Evolutionary conservation across 37 sponge, comb jelly and placozoan genomes (phyloP).

Genomic region (Ephydatia muelleri): DNA sequence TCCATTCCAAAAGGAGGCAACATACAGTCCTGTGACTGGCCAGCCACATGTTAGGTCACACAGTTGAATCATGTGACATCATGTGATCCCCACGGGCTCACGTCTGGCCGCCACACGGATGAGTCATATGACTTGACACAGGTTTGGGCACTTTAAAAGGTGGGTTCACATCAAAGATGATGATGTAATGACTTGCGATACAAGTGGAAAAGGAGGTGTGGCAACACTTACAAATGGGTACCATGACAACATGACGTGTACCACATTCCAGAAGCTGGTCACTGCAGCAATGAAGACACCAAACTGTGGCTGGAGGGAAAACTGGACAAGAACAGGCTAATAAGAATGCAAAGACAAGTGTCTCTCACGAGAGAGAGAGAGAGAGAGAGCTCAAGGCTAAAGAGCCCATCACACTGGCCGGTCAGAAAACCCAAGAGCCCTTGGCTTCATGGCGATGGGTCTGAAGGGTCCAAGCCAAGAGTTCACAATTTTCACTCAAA

Average conservation of each 20-base stretch:
- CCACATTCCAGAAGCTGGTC: neutral
- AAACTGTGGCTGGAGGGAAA: neutral
- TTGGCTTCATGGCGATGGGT: too few species aligned
- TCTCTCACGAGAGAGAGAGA: neutral
- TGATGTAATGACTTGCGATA: neutral
- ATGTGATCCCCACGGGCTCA: too few species aligned
- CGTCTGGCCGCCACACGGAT: neutral
- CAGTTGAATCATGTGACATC: too few species aligned
- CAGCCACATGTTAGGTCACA: neutral
- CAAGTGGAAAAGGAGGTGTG: neutral
- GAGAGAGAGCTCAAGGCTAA: too few species aligned
- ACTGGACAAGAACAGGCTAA: neutral
- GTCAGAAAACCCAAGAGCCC: too few species aligned
- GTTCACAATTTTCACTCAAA: neutral
- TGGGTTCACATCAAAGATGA: neutral
- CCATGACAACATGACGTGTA: neutral
- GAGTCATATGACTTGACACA: neutral
- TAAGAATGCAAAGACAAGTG: neutral
- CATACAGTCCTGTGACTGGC: neutral
- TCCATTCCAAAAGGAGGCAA: neutral
- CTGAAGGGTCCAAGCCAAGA: too few species aligned
- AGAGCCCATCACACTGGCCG: too few species aligned
- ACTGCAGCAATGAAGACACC: neutral
- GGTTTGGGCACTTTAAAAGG: neutral
- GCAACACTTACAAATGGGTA: conserved; percentile 1